phyloP scores from a whole-genome alignment of 2,797 vertebrate genomes.

The Chelon auratus region DNA sequence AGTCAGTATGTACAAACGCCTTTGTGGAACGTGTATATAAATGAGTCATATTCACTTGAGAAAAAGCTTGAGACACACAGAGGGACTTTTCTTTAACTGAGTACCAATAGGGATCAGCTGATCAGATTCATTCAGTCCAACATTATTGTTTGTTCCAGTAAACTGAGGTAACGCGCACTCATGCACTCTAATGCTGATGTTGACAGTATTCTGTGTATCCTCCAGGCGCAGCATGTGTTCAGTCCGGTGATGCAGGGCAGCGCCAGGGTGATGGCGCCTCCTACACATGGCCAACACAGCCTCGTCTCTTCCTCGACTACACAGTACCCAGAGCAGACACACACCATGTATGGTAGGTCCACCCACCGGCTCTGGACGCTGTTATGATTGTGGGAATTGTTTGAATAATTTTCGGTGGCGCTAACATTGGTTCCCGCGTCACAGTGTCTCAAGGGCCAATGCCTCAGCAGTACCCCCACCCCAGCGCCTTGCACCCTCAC shows the following conservation, averaged over 20 bases:
- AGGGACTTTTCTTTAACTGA: background rate
- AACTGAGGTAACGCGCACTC: background rate
- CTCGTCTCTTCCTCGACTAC: constrained; percentile 94
- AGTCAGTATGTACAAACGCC: no score
- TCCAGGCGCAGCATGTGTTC: constrained; percentile 96
- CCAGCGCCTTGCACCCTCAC: constrained; percentile 93
- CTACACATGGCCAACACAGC: constrained; percentile 91
- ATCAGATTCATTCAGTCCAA: background rate
- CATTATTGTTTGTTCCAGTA: background rate
- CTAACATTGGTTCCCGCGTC: constrained; percentile 41
- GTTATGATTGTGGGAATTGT: background rate
- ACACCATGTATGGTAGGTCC: constrained; percentile 98
- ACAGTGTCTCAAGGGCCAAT: constrained; percentile 95
- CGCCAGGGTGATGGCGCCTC: constrained; percentile 96
- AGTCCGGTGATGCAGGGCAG: constrained; percentile 96
- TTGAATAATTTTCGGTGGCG: background rate
- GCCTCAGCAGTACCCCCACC: constrained; percentile 96
- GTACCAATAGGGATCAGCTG: background rate
- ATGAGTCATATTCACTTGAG: no score
- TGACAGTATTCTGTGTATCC: constrained; percentile 15
- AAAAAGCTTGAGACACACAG: no score
- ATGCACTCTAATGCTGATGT: constrained; percentile 1
- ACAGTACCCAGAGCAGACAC: constrained; percentile 98
- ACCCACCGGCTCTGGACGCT: background rate
- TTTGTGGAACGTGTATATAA: no score